Conservation (phyloP, 2,888 invertebrate species). For the Erannis defoliaria region DNA sequence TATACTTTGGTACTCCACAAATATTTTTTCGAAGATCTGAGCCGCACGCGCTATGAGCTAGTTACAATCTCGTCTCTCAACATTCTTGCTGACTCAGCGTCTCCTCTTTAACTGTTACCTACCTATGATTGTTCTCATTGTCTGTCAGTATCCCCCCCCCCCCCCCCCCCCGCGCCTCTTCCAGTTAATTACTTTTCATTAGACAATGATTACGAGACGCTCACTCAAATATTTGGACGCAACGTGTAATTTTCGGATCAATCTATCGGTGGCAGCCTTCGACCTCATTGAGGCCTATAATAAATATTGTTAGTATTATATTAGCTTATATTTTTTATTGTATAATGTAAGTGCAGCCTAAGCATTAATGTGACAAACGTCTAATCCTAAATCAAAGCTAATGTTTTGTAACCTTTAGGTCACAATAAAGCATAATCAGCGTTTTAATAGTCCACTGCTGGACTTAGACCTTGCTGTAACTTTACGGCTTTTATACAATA, state of each 20-base stretch:
- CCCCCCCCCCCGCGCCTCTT: constrained; percentile 39
- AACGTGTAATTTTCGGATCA: constrained; percentile 47
- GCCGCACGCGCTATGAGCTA: constrained; percentile 63
- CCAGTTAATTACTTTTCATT: constrained; percentile 85
- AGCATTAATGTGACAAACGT: not conserved
- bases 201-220: constrained; percentile 55
- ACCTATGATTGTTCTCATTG: constrained; percentile 83
- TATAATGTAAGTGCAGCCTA: not conserved
- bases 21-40: constrained; percentile 33
- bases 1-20: not conserved
- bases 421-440: no score
- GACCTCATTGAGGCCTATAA: constrained; percentile 5
- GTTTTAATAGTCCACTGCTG: no score
- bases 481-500: no score
- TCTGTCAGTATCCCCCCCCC: constrained; percentile 69
- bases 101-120: constrained; percentile 79
- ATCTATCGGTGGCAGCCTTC: constrained; percentile 29
- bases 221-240: constrained; percentile 47
- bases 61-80: constrained; percentile 72
- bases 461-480: no score
- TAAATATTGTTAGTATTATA: not conserved
- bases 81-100: constrained; percentile 81
- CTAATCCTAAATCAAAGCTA: no score
- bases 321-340: not conserved
- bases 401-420: no score